A percentile compares a stretch with the other conserved stretches of the same genome.
phyloP scores from a whole-genome alignment of 2,113 vertebrate species.

The Bambusicola thoracicus region DNA sequence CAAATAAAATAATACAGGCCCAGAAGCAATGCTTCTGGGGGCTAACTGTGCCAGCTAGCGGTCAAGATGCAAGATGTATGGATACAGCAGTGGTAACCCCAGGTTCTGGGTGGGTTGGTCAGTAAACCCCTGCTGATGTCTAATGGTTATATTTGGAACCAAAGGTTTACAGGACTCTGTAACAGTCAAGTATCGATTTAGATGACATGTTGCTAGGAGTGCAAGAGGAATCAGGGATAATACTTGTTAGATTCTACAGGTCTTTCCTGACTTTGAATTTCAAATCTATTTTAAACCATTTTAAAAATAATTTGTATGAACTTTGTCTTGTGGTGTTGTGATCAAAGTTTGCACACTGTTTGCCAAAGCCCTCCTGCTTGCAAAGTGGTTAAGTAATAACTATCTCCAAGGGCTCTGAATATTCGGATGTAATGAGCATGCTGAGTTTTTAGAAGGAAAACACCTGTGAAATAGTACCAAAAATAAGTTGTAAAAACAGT shows the following conservation, averaged over 20 bases:
- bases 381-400: too few relatives aligned
- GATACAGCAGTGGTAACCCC: neutral
- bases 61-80: neutral
- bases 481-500: neutral
- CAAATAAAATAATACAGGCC: neutral
- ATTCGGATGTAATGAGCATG: neutral
- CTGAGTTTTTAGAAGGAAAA: neutral
- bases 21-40: neutral
- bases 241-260: neutral
- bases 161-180: neutral
- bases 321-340: neutral
- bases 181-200: neutral
- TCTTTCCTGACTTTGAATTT: neutral
- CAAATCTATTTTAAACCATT: neutral
- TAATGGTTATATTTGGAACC: neutral
- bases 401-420: neutral
- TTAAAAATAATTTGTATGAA: neutral
- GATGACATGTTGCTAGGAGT: neutral
- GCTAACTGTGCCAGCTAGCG: neutral
- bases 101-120: neutral
- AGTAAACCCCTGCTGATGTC: neutral
- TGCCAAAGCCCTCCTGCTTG: neutral
- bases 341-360: neutral
- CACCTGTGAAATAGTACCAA: neutral
- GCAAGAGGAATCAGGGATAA: neutral